phyloP scores from a whole-genome alignment of 2,113 vertebrate genomes.

The Isurus oxyrinchus region DNA sequence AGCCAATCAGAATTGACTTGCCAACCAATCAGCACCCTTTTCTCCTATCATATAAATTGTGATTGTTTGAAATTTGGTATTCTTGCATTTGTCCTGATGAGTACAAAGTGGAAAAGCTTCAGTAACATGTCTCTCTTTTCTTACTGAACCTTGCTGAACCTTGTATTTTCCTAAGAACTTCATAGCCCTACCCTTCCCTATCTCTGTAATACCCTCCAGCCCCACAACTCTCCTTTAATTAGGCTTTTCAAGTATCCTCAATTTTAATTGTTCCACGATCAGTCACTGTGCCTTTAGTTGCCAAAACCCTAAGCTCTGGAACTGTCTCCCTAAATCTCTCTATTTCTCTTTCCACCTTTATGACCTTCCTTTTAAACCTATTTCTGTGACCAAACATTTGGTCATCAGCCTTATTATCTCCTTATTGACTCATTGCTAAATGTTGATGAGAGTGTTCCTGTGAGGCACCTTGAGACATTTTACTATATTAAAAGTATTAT shows the following conservation, averaged over 20 bases:
- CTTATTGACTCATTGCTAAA: background rate
- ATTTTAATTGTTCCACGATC: background rate
- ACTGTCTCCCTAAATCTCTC: background rate
- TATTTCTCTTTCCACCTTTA: background rate
- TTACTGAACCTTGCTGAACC: too few species aligned
- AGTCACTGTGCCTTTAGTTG: background rate
- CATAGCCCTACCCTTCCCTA: too few species aligned
- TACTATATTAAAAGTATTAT: background rate
- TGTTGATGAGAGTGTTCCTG: background rate
- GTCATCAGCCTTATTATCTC: background rate
- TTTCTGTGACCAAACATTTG: background rate
- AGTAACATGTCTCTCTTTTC: too few species aligned
- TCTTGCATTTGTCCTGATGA: too few species aligned
- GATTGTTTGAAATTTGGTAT: too few species aligned
- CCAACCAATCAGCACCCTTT: too few species aligned
- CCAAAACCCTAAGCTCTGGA: background rate
- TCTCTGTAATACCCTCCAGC: too few species aligned
- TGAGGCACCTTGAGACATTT: background rate
- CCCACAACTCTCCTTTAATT: too few species aligned
- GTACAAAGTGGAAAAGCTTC: too few species aligned
- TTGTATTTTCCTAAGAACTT: too few species aligned
- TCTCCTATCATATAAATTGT: too few species aligned
- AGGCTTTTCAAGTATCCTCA: background rate
- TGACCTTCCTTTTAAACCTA: background rate
- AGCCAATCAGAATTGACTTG: too few species aligned